A percentile compares a stretch with the other conserved stretches of the same genome.
These are phyloP conservation scores for Amphipoea lucens DNA, from an alignment of 2,888 invertebrate genomes.

Conservation along the genomic window DNA sequence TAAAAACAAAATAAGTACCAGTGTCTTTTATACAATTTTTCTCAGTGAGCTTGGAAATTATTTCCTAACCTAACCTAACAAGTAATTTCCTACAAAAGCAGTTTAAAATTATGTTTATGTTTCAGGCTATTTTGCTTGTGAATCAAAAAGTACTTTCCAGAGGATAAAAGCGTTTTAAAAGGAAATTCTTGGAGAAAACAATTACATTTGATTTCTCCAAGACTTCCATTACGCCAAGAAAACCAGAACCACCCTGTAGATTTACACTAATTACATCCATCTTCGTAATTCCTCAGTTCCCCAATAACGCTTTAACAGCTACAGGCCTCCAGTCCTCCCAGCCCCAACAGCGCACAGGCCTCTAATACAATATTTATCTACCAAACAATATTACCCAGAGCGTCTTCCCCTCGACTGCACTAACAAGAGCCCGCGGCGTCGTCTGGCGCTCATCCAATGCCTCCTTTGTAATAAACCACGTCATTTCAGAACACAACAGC, in stretches of 20 bases:
- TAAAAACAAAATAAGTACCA: no score
- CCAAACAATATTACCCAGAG: slow-evolving; percentile 37
- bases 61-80: no score
- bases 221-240: neutral
- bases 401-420: slow-evolving; percentile 37
- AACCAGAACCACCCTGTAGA: neutral
- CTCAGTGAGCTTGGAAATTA: no score
- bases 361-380: slow-evolving; percentile 23
- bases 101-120: no score
- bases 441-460: slow-evolving; percentile 61
- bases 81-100: no score
- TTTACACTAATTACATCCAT: neutral
- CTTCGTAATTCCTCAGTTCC: neutral
- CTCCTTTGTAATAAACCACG: slow-evolving; percentile 62
- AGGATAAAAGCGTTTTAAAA: no score
- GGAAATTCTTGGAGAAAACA: no score
- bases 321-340: neutral
- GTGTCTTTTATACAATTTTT: no score
- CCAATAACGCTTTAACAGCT: neutral
- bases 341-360: neutral
- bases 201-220: no score
- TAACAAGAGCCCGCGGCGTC: slow-evolving; percentile 46
- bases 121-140: neutral
- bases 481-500: slow-evolving; percentile 64
- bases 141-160: neutral